These are phyloP conservation scores for Germaria angustata DNA, from an alignment of 2,888 invertebrate genomes.

Conservation along the genomic window DNA sequence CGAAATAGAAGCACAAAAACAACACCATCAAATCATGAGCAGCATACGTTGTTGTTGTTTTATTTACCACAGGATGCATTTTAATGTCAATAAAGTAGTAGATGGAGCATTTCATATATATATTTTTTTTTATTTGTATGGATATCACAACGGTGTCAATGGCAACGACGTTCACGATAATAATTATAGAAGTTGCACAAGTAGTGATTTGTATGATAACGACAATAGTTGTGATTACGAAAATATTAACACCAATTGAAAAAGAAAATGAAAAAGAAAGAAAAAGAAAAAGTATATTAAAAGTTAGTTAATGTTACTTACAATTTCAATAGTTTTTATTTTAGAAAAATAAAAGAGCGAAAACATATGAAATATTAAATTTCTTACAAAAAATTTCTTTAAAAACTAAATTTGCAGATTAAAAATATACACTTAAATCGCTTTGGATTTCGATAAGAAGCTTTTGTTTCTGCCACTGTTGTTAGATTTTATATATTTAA, in stretches of 20 bases:
- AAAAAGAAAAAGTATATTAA: constrained; percentile 30
- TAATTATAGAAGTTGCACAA: constrained; percentile 13
- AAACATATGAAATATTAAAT: too few species aligned
- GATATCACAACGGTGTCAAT: constrained; percentile 16
- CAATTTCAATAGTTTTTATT: neutral
- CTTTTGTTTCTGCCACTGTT: too few species aligned
- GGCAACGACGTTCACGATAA: constrained; percentile 49
- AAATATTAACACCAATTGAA: constrained; percentile 55
- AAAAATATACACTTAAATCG: too few species aligned
- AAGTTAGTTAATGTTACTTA: constrained; percentile 39
- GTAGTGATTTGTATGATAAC: constrained; percentile 21
- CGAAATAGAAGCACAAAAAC: constrained; percentile 6
- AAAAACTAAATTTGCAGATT: too few species aligned
- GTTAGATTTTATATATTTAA: too few species aligned
- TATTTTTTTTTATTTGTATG: constrained; percentile 1
- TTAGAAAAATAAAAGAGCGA: too few species aligned
- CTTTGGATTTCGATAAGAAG: too few species aligned
- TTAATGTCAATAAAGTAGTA: constrained; percentile 45
- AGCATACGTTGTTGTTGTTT: constrained; percentile 27
- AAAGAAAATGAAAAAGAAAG: constrained; percentile 32
- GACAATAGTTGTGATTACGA: constrained; percentile 32
- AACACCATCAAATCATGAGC: constrained; percentile 10
- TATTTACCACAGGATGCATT: constrained; percentile 58
- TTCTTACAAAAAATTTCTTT: too few species aligned
- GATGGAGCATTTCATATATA: constrained; percentile 37